A percentile compares a stretch with the other conserved stretches of the same genome.
Evolutionary conservation across 2,797 vertebrate species (phyloP).

Genomic region (Malacoctenus gilli): DNA sequence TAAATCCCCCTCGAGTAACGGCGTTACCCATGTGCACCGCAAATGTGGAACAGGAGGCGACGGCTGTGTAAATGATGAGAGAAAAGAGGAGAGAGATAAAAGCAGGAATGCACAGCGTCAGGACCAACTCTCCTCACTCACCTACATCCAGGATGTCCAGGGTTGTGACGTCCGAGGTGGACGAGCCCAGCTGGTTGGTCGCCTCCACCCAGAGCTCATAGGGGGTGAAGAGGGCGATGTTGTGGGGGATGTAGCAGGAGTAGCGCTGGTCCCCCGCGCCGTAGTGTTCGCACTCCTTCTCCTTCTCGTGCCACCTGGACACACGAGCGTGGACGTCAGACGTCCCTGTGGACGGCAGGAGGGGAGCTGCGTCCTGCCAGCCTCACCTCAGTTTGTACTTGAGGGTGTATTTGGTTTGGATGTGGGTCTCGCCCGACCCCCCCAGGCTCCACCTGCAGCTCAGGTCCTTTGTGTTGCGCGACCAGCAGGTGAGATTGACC

Average conservation of each 20-base stretch:
- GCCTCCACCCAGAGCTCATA: conserved; percentile 98
- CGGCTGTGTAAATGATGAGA: not conserved
- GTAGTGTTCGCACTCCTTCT: conserved; percentile 89
- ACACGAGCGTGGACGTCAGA: not conserved
- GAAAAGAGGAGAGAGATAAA: not conserved
- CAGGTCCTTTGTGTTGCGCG: conserved; percentile 92
- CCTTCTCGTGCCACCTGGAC: conserved; percentile 91
- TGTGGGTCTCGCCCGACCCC: conserved; percentile 87
- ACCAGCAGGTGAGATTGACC: conserved; percentile 93
- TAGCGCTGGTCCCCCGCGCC: conserved; percentile 82
- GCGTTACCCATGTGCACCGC: conserved; percentile 56
- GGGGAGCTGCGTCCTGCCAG: too few species aligned
- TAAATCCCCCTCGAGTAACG: conserved; percentile 35
- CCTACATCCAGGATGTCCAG: conserved; percentile 94
- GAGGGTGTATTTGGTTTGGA: conserved; percentile 92
- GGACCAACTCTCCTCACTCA: conserved; percentile 70
- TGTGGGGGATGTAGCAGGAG: conserved; percentile 90
- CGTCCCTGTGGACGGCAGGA: too few species aligned
- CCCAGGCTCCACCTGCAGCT: conserved; percentile 91
- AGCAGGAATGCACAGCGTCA: not conserved
- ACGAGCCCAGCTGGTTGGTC: conserved; percentile 89
- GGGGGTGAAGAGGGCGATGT: conserved; percentile 93
- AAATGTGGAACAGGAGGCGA: conserved; percentile 11
- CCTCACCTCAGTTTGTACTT: conserved; percentile 95
- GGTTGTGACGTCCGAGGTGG: conserved; percentile 87